Percentiles rank a stretch among this genome's conserved stretches.
These are phyloP conservation scores for Archivesica marissinica DNA, from an alignment of 1,140 invertebrate species.

Conservation along the genomic window DNA sequence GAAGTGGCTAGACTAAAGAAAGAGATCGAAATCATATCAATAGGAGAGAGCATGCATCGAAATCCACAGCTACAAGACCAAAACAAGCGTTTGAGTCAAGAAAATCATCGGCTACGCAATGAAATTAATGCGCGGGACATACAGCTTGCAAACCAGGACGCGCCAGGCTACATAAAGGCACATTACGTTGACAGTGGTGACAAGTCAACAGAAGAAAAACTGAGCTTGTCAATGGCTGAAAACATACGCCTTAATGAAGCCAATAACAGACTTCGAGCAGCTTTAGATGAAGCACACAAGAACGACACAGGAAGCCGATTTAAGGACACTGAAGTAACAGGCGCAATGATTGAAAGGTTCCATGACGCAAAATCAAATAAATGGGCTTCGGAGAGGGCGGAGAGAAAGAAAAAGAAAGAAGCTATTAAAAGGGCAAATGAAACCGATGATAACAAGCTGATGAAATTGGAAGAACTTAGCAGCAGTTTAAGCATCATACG, in stretches of 20 bases:
- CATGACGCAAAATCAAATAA: constrained; percentile 18
- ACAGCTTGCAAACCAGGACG: neutral
- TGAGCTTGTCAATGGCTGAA: neutral
- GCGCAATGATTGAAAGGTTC: constrained; percentile 42
- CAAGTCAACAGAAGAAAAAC: constrained; percentile 22
- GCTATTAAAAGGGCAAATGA: constrained; percentile 2
- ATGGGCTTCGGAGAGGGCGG: neutral
- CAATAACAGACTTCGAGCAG: constrained; percentile 24
- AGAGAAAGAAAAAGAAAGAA: neutral
- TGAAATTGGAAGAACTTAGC: constrained; percentile 43
- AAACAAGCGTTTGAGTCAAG: constrained; percentile 24
- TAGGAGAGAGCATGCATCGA: neutral
- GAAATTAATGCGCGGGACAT: constrained; percentile 20
- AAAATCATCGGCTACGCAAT: constrained; percentile 36
- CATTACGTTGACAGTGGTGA: neutral
- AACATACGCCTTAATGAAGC: constrained; percentile 23
- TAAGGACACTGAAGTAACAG: neutral
- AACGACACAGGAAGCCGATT: constrained; percentile 23
- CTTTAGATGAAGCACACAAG: constrained; percentile 11
- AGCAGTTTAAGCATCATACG: too few species aligned
- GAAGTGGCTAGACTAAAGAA: constrained; percentile 31
- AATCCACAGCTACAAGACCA: constrained; percentile 24
- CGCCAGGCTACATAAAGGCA: constrained; percentile 20
- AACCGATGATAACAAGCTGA: constrained; percentile 47
- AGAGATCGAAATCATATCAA: constrained; percentile 33